Base-by-base conservation (phyloP, 2,113 vertebrate genomes). In the Trinectes maculatus region DNA sequence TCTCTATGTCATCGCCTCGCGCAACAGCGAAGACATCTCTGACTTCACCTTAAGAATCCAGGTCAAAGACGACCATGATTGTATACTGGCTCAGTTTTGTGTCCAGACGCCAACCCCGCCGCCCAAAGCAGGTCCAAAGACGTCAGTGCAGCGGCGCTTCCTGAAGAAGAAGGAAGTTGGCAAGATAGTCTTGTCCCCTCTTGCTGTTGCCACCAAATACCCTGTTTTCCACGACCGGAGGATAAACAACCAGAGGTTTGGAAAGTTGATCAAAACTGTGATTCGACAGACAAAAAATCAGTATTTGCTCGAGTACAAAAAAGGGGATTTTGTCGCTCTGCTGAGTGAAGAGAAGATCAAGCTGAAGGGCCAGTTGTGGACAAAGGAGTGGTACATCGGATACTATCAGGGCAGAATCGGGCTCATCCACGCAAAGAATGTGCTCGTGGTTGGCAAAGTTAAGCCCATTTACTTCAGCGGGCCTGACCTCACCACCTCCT, bases 351-450 rank as follows among this genome's bases (percentile, higher is more conserved):
- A 99, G 89, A 97, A 95, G 84, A 92, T 99, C 74, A 93, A 91
- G 66, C 89, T 99, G 18, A 96, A 95, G 72, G 98, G 98, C 0
- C 96, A 98, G 70, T 85, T 99, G 63, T 97, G 98, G 96, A 98
- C 94, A 43, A 99, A 99, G 75, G 97, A 99, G 76, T 99, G 98
- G 98, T 98, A 97, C 70, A 95, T 97, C 5, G 96, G 95, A 60
- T 99, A 95, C 87, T 96, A 96, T 87, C 96, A 96, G 83, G 96
- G 98, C 8, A 94, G 88, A 67, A 80, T 96, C 6, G 98, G 97
- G 13, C 92, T 99, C 0, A 94, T 99, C 54, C 96, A 99, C 31
- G 85, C 94, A 51, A 98, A 96, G 90, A 99, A 99, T 0, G 93
- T 99, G 63, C 88, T 99, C 4, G 92, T 98, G 54, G 93, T 97